Conservation (phyloP, 2,888 invertebrate genomes). For the Subacronicta megacephala region DNA sequence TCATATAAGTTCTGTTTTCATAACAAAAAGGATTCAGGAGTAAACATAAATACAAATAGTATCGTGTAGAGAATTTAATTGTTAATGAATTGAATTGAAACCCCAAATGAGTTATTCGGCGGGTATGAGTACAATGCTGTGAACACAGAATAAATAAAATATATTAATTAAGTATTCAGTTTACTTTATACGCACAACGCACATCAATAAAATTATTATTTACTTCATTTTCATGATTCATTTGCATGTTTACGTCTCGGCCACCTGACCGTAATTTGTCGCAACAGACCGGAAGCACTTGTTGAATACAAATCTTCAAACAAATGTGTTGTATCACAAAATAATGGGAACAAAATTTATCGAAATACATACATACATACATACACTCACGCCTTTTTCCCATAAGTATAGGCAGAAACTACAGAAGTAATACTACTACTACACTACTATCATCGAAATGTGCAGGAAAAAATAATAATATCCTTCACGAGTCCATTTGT, state of each 20-base stretch:
- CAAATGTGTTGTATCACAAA: background rate
- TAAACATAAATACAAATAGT: constrained; percentile 50
- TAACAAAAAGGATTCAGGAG: constrained; percentile 48
- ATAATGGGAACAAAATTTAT: background rate
- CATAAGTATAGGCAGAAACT: too few relatives aligned
- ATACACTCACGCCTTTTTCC: too few relatives aligned
- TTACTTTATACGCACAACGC: constrained; percentile 6
- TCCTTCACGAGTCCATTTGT: too few relatives aligned
- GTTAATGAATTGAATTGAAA: constrained; percentile 60
- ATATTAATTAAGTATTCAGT: constrained; percentile 29
- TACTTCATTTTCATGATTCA: background rate
- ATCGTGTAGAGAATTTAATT: constrained; percentile 58
- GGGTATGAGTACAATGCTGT: constrained; percentile 25
- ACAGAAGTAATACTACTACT: too few relatives aligned
- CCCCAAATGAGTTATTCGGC: constrained; percentile 58
- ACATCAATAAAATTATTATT: constrained; percentile 4
- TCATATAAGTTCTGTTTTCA: constrained; percentile 44
- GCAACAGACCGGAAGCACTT: background rate
- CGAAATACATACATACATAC: too few relatives aligned
- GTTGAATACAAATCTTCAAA: background rate
- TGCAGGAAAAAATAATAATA: too few relatives aligned
- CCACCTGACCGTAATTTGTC: constrained; percentile 1
- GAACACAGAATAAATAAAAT: constrained; percentile 25
- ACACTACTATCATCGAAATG: too few relatives aligned
- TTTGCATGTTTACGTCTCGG: background rate